Evolutionary conservation across 2,888 invertebrate species (phyloP).

Genomic region (Nephrocerus scutellatus): DNA sequence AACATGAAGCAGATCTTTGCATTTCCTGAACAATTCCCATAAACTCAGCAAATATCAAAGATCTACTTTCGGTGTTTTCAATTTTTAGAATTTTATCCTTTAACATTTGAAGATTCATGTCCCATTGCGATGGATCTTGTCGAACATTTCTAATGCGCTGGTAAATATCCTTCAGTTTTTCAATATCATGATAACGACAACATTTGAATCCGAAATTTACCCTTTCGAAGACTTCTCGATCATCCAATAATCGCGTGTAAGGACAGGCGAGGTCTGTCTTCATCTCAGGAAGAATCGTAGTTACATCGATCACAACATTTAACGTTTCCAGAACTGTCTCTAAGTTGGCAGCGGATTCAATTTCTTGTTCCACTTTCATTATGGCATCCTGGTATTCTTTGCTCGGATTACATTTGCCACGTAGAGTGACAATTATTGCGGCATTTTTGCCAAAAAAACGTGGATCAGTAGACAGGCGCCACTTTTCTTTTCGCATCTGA

Average conservation of each 20-base stretch:
- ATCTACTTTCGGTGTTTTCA: constrained; percentile 15
- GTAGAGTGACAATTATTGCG: constrained; percentile 20
- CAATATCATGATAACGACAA: constrained; percentile 34
- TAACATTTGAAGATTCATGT: constrained; percentile 28
- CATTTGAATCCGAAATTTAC: constrained; percentile 32
- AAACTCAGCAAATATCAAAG: constrained; percentile 20
- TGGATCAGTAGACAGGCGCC: constrained; percentile 28
- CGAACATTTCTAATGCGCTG: constrained; percentile 25
- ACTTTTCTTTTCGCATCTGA: constrained; percentile 20
- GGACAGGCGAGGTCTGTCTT: constrained; percentile 30
- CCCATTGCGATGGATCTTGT: constrained; percentile 31
- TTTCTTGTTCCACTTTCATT: too few species aligned
- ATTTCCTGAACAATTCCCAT: constrained; percentile 21
- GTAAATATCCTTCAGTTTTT: constrained; percentile 26
- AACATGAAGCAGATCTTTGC: constrained; percentile 12
- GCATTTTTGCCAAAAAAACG: constrained; percentile 24
- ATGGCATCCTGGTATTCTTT: too few species aligned
- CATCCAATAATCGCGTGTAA: constrained; percentile 30
- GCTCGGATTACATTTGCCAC: constrained; percentile 27
- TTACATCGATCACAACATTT: too few species aligned
- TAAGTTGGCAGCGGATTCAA: too few species aligned
- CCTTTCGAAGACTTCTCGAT: constrained; percentile 34
- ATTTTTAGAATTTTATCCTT: constrained; percentile 23
- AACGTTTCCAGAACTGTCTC: too few species aligned
- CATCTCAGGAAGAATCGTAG: too few species aligned